Base-by-base conservation (phyloP, 2,888 invertebrate species). In the Poecilobothrus nobilitatus region DNA sequence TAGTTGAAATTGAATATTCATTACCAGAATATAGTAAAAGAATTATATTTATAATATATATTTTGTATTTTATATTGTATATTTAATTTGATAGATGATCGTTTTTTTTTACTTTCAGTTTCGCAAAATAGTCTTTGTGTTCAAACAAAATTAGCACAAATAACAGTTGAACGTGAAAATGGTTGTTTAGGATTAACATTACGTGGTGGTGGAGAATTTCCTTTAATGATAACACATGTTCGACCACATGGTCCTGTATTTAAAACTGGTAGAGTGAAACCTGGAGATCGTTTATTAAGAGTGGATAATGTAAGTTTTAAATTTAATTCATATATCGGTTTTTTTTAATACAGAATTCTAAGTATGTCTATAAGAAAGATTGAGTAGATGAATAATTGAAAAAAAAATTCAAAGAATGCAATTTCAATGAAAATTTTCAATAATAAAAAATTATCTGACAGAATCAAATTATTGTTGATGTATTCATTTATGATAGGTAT, bases 161-260 rank as follows among this genome's bases (percentile, higher is more conserved):
- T 94, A 41, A 87, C 88, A 1, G 86, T 95, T 65, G 91, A 92
- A 80, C 87, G 94, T 73, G 89, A 91, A 74, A 87, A 88, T 73
- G 88, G 87, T 67, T 95, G 94, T 66, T 86, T 96, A 71, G 97
- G 97, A 0, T 89, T 97, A 73, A 95, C 94, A 2, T 84, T 97
- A 70, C 85, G 95, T 64, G 91, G 91, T 9, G 95, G 95, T 7
- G 88, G 89, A 68, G 85, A 88, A 66, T 87, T 91, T 73, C 94
- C 96, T 0, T 82, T 97, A 73, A 89, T 94, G 7, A 91, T 97
- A 61, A 96, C 95, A 0, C 91, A 94, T 76, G 91, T 97, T 7
- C 85, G 95, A 73, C 89, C 92, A 12, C 91, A 92, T 68, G 94
- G 96, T 0, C 92, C 96, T 0, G 95, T 95, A 3, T 92, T 95